A percentile compares a stretch with the other conserved stretches of the same genome.
Evolutionary conservation across 2,888 invertebrate species (phyloP).

Genomic region (Dynastes maya): DNA sequence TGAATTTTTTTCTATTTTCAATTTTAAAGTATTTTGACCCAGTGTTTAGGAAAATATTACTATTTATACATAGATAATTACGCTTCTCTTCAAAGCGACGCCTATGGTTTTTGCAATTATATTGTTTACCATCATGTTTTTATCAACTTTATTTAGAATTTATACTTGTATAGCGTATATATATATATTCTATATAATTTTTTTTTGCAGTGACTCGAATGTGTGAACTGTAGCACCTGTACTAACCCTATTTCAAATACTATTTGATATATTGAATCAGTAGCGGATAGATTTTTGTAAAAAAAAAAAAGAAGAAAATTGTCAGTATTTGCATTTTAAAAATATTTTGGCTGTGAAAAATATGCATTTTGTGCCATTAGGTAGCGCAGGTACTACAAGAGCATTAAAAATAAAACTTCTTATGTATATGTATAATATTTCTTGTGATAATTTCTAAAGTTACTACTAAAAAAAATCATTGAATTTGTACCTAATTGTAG

Average conservation of each 20-base stretch:
- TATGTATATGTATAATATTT: conserved; percentile 55
- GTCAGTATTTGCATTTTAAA: conserved; percentile 68
- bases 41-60: too few species aligned
- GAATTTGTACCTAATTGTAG: conserved; percentile 54
- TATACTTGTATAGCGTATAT: conserved; percentile 55
- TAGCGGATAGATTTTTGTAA: conserved; percentile 49
- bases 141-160: conserved; percentile 54
- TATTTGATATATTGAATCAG: conserved; percentile 49
- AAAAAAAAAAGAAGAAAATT: conserved; percentile 55
- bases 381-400: conserved; percentile 66
- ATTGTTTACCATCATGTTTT: conserved; percentile 46
- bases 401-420: conserved; percentile 36
- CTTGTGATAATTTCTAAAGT: conserved; percentile 59
- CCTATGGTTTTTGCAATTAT: conserved; percentile 24
- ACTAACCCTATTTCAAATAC: conserved; percentile 60
- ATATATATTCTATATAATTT: conserved; percentile 48
- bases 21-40: too few species aligned
- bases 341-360: conserved; percentile 69
- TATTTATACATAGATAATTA: too few species aligned
- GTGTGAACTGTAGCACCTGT: conserved; percentile 63
- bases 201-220: conserved; percentile 48
- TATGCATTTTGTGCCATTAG: conserved; percentile 70
- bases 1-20: too few species aligned
- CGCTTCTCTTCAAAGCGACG: not conserved
- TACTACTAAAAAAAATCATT: conserved; percentile 47